These are phyloP conservation scores for Miniopterus natalensis DNA, from an alignment of 2,113 vertebrate genomes.

Conservation along the genomic window DNA sequence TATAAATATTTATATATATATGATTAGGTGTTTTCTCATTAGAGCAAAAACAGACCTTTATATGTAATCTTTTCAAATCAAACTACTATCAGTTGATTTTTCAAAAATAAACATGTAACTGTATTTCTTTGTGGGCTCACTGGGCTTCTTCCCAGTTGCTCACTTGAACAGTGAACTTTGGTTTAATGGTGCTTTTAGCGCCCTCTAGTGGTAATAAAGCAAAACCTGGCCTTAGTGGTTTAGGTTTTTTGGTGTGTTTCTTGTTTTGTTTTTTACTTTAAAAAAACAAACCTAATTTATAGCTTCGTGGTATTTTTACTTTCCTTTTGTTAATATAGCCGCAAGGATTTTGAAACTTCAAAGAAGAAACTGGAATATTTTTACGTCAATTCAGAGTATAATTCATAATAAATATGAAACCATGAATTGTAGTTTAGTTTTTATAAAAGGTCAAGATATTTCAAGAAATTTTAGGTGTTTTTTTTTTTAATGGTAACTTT, in stretches of 20 bases:
- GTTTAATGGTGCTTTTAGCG: not conserved
- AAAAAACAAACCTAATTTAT: not conserved
- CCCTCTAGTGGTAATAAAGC: not conserved
- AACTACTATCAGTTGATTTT: not conserved
- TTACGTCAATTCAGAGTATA: slow-evolving; percentile 15
- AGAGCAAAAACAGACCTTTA: not conserved
- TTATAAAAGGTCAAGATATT: slow-evolving; percentile 64
- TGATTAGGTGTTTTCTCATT: not conserved
- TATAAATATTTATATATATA: too few relatives aligned
- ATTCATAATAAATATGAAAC: slow-evolving; percentile 38
- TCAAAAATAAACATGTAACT: not conserved
- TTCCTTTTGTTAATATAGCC: not conserved
- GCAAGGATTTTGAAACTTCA: not conserved
- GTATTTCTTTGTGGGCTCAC: not conserved
- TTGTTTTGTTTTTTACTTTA: not conserved
- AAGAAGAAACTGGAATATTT: slow-evolving; percentile 47
- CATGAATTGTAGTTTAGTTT: not conserved
- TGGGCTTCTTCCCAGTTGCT: not conserved
- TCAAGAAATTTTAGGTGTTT: slow-evolving; percentile 33
- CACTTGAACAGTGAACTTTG: not conserved
- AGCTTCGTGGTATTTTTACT: not conserved
- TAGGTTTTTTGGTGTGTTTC: not conserved
- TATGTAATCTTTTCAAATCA: not conserved
- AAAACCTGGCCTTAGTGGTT: not conserved
- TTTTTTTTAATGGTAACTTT: slow-evolving; percentile 7